These are phyloP conservation scores for Drosophila paranaensis DNA, from an alignment of 2,888 invertebrate species.

Conservation along the genomic window DNA sequence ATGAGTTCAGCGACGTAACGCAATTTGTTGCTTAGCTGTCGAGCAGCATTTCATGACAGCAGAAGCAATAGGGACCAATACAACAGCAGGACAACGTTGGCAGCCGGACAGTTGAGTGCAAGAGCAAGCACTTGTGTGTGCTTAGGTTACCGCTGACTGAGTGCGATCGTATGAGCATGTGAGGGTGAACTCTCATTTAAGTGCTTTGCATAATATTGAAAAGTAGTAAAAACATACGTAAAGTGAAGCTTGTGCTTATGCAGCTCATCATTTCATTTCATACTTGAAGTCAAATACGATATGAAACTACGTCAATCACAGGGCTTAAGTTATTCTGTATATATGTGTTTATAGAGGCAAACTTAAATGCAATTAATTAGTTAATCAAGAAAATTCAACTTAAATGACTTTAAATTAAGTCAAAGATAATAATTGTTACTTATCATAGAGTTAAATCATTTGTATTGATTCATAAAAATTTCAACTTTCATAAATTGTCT, in stretches of 20 bases:
- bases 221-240: constrained; percentile 13
- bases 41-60: constrained; percentile 64
- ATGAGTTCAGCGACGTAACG: constrained; percentile 71
- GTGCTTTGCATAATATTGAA: constrained; percentile 64
- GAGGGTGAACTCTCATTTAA: constrained; percentile 52
- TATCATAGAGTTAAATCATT: no score
- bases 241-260: constrained; percentile 15
- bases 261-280: neutral
- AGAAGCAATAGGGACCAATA: constrained; percentile 17
- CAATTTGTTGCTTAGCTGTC: constrained; percentile 75
- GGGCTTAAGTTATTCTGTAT: neutral
- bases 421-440: no score
- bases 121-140: constrained; percentile 4
- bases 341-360: neutral
- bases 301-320: neutral
- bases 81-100: constrained; percentile 9
- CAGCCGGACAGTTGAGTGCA: constrained; percentile 21
- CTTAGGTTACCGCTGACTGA: constrained; percentile 3
- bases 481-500: no score
- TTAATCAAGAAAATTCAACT: neutral
- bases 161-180: neutral
- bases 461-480: no score
- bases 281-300: neutral
- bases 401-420: no score
- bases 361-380: neutral